Evolutionary conservation across 2,113 vertebrate genomes (phyloP).

Genomic region (Halcyon malimbica): DNA sequence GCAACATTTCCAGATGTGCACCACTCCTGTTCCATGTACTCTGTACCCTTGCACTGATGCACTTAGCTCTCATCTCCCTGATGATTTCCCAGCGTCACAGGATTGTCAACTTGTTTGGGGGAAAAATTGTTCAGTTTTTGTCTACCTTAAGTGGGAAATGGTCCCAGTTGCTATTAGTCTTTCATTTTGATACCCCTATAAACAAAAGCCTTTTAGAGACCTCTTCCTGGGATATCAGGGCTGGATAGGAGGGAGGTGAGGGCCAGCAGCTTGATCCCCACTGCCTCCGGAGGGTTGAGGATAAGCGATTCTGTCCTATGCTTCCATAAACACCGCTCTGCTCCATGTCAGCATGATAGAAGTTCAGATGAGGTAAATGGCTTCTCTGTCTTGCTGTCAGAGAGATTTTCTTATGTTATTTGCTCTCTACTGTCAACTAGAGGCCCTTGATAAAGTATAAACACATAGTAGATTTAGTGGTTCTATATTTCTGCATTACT

Average conservation of each 20-base stretch:
- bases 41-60: background rate
- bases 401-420: background rate
- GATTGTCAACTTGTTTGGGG: background rate
- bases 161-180: background rate
- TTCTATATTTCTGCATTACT: slow-evolving; percentile 6
- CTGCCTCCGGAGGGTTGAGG: background rate
- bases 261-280: background rate
- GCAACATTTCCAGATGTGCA: background rate
- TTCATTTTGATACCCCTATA: background rate
- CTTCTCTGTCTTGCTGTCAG: background rate
- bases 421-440: background rate
- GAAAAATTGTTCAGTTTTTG: background rate
- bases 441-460: background rate
- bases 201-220: background rate
- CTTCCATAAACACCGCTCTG: background rate
- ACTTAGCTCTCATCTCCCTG: background rate
- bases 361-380: background rate
- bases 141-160: background rate
- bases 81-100: background rate
- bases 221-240: background rate
- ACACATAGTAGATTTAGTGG: background rate
- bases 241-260: background rate
- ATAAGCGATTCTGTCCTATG: background rate
- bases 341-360: background rate
- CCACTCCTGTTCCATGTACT: background rate